Evolutionary conservation across 2,113 vertebrate species (phyloP), one percentile per base, ranked within the genome.

Genomic region (Sakesphorus luctuosus): DNA sequence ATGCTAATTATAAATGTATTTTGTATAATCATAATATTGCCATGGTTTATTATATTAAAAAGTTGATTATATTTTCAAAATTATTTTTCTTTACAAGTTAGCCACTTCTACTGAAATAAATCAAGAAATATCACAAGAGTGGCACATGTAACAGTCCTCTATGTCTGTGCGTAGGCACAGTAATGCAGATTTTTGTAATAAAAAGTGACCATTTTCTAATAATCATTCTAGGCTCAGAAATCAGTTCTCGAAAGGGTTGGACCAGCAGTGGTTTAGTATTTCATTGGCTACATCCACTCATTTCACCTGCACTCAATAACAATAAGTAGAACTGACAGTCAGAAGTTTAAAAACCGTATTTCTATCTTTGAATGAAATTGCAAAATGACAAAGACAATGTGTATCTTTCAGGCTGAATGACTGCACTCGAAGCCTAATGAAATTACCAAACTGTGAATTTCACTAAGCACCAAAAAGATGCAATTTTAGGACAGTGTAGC

Each of bases 141-240:
- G 24, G 53, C 16, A 25, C 9, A 35, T 0, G 0, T 36, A 67
- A 82, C 10, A 7, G 59, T 72, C 28, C 26, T 38, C 4, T 38
- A 5, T 6, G 7, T 49, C 8, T 81, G 14, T 36, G 23, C 23
- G 38, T 23, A 50, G 55, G 17, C 18, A 63, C 1, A 69, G 16
- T 46, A 40, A 75, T 26, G n/a, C 1, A 74, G 61, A 43, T 4
- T 44, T 74, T 28, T 75, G 7, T 28, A 21, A 87, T 47, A n/a
- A 79, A 69, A 61, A 20, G 46, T 11, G 59, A 9, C 40, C 1
- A 5, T 72, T 87, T 79, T 24, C 7, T 74, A 69, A 55, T 76
- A 73, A 44, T 19, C 5, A 5, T 25, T 74, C 25, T 55, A 59
- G 69, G 40, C 33, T 63, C 77, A 89, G 73, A 89, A 82, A 74